These are phyloP conservation scores for Helleia helle DNA, from an alignment of 2,888 invertebrate species.

Conservation along the genomic window DNA sequence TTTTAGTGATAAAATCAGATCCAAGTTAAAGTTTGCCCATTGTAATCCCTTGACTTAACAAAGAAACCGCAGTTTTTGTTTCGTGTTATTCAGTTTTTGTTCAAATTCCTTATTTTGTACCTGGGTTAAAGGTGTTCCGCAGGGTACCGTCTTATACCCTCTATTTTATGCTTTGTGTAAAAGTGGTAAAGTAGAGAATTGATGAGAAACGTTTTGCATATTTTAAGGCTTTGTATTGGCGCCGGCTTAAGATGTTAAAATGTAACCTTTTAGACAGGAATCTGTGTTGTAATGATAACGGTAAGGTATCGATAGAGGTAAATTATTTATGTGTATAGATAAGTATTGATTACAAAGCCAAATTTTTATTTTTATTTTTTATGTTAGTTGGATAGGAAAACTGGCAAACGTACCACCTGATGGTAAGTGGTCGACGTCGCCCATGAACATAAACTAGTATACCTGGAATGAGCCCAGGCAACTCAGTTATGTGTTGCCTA, in stretches of 20 bases:
- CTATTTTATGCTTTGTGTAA: constrained; percentile 10
- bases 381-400: too few species aligned
- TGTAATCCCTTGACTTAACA: constrained; percentile 52
- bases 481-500: too few species aligned
- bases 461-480: too few species aligned
- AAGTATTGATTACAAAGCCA: too few species aligned
- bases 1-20: constrained; percentile 51
- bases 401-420: too few species aligned
- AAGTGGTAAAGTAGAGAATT: constrained; percentile 31
- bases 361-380: too few species aligned
- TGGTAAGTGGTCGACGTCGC: too few species aligned
- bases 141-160: constrained; percentile 10
- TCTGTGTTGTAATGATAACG: constrained; percentile 4
- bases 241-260: constrained; percentile 25
- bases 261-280: constrained; percentile 4
- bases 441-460: too few species aligned
- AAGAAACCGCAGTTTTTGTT: constrained; percentile 58
- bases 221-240: constrained; percentile 28
- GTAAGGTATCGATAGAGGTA: not conserved
- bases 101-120: constrained; percentile 47
- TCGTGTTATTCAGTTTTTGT: constrained; percentile 34
- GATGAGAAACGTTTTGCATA: constrained; percentile 25
- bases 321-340: not conserved
- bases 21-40: constrained; percentile 51
- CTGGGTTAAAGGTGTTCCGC: constrained; percentile 38